phyloP scores from a whole-genome alignment of 2,888 invertebrate genomes.

The Gerris lacustris region DNA sequence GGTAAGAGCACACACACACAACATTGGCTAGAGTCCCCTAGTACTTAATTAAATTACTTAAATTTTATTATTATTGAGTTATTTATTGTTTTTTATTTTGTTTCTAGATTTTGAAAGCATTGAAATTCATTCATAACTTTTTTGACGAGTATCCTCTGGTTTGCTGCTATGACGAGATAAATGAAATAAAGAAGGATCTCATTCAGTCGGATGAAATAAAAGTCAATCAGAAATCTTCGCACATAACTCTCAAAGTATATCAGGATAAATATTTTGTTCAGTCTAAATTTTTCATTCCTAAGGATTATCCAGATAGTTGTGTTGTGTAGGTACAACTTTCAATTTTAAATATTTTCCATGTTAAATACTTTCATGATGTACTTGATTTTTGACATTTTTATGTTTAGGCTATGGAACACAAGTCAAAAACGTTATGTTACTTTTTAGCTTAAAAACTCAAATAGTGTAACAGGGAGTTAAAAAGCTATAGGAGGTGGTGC shows the following conservation, averaged over 20 bases:
- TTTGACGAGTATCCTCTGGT: constrained; percentile 56
- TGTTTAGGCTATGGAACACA: too few relatives aligned
- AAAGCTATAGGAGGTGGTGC: too few relatives aligned
- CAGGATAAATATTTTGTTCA: constrained; percentile 50
- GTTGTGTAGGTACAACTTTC: constrained; percentile 39
- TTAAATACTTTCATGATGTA: neutral
- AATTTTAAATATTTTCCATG: constrained; percentile 2
- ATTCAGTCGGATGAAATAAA: constrained; percentile 46
- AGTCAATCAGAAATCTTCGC: constrained; percentile 52
- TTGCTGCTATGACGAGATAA: constrained; percentile 59
- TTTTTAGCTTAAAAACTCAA: too few relatives aligned
- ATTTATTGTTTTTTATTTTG: constrained; percentile 21
- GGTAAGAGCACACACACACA: too few relatives aligned
- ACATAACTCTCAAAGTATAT: constrained; percentile 44
- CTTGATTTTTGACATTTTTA: too few relatives aligned
- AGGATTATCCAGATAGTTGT: constrained; percentile 47
- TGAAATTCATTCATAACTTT: constrained; percentile 52
- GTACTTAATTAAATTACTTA: too few relatives aligned
- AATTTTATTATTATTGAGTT: too few relatives aligned
- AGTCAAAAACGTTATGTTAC: too few relatives aligned
- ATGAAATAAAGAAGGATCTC: constrained; percentile 44
- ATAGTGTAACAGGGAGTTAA: too few relatives aligned
- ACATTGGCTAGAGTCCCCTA: too few relatives aligned
- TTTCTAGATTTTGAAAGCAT: constrained; percentile 42
- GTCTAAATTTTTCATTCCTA: constrained; percentile 48